Conservation (phyloP, 2,888 invertebrate genomes). For the Odontocolon sp. region DNA sequence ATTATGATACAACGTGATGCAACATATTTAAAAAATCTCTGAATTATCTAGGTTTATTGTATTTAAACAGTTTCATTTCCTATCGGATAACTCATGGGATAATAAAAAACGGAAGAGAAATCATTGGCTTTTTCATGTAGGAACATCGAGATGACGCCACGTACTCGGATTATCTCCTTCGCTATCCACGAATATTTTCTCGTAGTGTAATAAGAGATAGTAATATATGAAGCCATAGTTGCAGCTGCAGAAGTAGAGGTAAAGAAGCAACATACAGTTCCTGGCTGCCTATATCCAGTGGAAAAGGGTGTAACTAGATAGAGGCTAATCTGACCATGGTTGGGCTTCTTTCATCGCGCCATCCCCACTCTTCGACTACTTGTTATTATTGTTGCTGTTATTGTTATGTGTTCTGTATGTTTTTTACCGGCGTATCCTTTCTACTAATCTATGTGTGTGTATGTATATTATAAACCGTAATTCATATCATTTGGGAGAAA, state of each 20-base stretch:
- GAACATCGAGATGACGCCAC: too few relatives aligned
- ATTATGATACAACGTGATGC: not conserved
- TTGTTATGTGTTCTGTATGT: not conserved
- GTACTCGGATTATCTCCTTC: not conserved
- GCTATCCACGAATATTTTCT: not conserved
- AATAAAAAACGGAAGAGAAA: too few relatives aligned
- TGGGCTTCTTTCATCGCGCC: constrained; percentile 64
- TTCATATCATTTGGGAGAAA: too few relatives aligned
- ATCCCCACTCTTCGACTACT: not conserved
- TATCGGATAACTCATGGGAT: not conserved
- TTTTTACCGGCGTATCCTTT: too few relatives aligned
- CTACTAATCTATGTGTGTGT: too few relatives aligned
- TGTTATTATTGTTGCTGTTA: not conserved
- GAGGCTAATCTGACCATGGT: constrained; percentile 67
- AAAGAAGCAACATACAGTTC: constrained; percentile 1
- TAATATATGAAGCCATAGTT: constrained; percentile 67
- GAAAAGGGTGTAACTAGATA: constrained; percentile 73
- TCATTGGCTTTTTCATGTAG: too few relatives aligned
- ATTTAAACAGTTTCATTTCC: not conserved
- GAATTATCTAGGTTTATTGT: not conserved
- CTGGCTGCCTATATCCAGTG: constrained; percentile 55
- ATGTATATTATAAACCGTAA: too few relatives aligned
- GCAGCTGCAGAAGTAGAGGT: not conserved
- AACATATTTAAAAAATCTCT: constrained; percentile 4
- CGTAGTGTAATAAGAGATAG: constrained; percentile 55